Conservation (phyloP, 2,797 vertebrate species). For the Eidolon dupreanum region DNA sequence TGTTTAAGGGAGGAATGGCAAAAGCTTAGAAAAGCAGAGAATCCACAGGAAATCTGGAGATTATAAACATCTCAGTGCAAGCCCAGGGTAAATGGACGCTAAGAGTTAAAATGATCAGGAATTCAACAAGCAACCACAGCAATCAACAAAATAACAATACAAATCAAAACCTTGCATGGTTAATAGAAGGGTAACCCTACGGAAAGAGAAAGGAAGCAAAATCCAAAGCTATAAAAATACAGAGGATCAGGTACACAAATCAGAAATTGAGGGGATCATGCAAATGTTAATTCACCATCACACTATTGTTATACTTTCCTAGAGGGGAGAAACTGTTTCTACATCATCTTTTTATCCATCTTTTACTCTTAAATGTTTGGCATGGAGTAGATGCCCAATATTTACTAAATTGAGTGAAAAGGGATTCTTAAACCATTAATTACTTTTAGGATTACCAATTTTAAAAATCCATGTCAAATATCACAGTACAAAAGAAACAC, state of each 20-base stretch:
- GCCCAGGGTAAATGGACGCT: background rate
- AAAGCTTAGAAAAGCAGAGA: background rate
- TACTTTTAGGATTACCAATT: conserved; percentile 28
- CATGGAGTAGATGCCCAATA: conserved; percentile 23
- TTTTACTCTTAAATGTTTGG: background rate
- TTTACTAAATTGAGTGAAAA: conserved; percentile 34
- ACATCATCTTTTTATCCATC: background rate
- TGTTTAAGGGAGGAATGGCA: background rate
- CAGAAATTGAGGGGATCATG: background rate
- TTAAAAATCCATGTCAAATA: conserved; percentile 32
- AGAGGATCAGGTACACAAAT: background rate
- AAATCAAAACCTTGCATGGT: background rate
- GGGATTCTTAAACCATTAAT: background rate
- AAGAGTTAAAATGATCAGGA: conserved; percentile 5
- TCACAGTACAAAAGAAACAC: background rate
- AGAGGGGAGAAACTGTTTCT: background rate
- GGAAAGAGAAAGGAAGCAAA: background rate
- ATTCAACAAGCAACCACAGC: background rate
- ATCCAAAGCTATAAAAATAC: background rate
- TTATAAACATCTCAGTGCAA: conserved; percentile 12
- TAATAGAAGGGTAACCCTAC: background rate
- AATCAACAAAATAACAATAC: background rate
- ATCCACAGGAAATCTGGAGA: background rate
- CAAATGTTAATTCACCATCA: background rate
- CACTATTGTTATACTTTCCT: background rate